A percentile compares a stretch with the other conserved stretches of the same genome.
Conservation (phyloP, 2,113 vertebrate species). For the Daphoenositta chrysoptera region DNA sequence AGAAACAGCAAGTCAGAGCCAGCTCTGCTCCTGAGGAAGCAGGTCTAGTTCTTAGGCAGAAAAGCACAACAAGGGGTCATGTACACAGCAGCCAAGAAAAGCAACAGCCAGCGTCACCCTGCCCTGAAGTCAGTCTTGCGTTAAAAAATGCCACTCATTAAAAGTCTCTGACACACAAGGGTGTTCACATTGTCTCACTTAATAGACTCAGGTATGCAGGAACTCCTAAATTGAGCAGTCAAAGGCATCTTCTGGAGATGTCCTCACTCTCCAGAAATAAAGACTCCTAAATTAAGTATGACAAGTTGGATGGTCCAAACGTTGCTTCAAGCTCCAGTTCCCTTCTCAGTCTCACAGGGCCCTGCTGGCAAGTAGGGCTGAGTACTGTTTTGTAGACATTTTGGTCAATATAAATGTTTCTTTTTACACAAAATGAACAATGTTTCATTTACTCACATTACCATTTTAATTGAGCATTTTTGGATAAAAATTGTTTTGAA, state of each 20-base stretch:
- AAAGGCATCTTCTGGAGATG: not conserved
- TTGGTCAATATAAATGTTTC: not conserved
- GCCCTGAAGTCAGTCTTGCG: not conserved
- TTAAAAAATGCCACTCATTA: not conserved
- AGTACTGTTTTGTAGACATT: not conserved
- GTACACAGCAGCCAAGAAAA: not conserved
- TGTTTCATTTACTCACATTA: not conserved
- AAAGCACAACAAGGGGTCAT: fast-evolving
- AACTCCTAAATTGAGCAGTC: not conserved
- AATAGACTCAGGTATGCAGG: not conserved
- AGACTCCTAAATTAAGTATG: not conserved
- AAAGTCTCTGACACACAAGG: not conserved
- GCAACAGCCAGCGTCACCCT: not conserved
- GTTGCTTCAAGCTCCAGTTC: not conserved
- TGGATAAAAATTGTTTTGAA: not conserved
- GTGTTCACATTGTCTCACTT: not conserved
- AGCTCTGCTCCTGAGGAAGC: not conserved
- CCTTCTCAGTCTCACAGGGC: not conserved
- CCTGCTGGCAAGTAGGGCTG: not conserved
- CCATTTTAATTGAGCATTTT: not conserved
- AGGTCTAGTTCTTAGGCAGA: not conserved
- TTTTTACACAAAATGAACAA: not conserved
- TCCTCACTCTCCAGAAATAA: not conserved
- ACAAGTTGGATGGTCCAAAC: not conserved
- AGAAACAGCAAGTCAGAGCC: not conserved